Evolutionary conservation across 2,113 vertebrate genomes (phyloP).

Genomic region (Psettodes erumei): DNA sequence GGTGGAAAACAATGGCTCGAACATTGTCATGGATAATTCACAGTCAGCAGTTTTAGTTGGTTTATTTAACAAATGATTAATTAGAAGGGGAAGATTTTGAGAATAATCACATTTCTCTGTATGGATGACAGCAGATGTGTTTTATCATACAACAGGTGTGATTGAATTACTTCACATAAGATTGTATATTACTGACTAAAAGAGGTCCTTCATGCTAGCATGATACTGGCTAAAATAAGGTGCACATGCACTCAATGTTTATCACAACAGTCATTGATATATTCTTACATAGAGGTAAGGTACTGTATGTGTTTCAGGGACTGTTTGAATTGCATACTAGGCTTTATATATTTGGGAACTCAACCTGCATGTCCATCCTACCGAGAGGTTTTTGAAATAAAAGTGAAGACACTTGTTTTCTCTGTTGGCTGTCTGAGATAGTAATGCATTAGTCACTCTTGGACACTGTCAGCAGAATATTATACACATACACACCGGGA

Average conservation of each 20-base stretch:
- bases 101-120: neutral
- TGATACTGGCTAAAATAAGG: neutral
- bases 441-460: conserved; percentile 8
- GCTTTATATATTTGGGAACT: neutral
- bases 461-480: conserved; percentile 4
- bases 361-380: neutral
- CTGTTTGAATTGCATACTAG: neutral
- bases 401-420: conserved; percentile 19
- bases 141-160: neutral
- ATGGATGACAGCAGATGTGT: neutral
- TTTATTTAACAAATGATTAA: neutral
- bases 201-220: neutral
- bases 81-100: neutral
- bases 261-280: no score
- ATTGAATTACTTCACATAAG: neutral
- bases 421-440: conserved; percentile 1
- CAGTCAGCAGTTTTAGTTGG: neutral
- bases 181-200: neutral
- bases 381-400: neutral
- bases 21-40: neutral
- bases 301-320: neutral
- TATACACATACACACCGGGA: conserved; percentile 12
- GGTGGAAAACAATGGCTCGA: neutral
- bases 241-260: neutral
- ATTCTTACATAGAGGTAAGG: no score